Evolutionary conservation across 1,140 invertebrate genomes (phyloP), one percentile per base, ranked within the genome.

Genomic region (Stegodyphus mimosarum): DNA sequence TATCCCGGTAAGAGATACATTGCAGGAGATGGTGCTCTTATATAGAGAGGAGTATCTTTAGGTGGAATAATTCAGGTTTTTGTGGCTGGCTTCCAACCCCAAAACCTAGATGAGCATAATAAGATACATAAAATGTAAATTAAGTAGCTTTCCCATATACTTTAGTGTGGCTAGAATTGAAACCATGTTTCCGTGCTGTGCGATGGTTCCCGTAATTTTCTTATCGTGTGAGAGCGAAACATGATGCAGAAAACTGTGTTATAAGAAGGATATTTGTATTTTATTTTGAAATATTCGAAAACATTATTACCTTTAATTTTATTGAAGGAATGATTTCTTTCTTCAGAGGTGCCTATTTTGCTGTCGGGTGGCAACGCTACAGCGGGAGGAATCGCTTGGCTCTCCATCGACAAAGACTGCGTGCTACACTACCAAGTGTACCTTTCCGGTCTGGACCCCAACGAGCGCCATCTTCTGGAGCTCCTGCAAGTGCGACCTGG

Each of bases 371-470:
- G 60, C 1, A 77, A 17, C 74, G 90, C 91, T 0, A 87, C 90
- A 13, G 91, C 91, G 0, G 91, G 94, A n/a, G 96, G 95, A 17
- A 91, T 96, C 52, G 94, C 94, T 13, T 97, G 96, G 96, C 90
- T 95, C 60, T 93, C 93, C 2, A 93, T 97, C 6, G 95, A 97
- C 89, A 92, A 92, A 2, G 93, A 96, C 63, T 97, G 96, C 89
- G 93, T 94, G 87, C 90, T 97, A 2, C 94, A 96, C 89, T 97
- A 96, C 88, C 95, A 97, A 89, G 92, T 97, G 33, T 91, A 89
- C 71, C 77, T 92, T 10, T 77, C 88, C 7, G 89, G 90, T 9
- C 63, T 86, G 17, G 86, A 87, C 15, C 90, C 90, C 66, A 90
- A 90, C 63, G 90, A 92, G 69, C 89, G 94, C 0, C 93, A 93